Base-by-base conservation (phyloP, 2,888 invertebrate species). In the Crioceris asparagi region DNA sequence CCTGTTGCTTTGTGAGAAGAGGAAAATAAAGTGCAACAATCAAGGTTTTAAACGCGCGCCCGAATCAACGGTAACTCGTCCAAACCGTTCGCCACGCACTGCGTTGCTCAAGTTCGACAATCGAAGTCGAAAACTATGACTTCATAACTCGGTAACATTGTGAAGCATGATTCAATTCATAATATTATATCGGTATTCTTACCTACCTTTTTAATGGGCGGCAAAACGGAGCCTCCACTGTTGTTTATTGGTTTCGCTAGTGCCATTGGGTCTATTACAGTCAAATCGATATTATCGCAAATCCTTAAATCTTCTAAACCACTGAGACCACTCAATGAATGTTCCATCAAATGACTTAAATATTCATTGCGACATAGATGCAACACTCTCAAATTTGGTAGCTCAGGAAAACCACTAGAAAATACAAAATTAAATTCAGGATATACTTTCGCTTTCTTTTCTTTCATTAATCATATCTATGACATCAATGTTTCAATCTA, bases 311-410 rank as follows among this genome's bases (percentile, higher is more conserved):
- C 68, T 38, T 71, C 67, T 4, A 84, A 48, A 34, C 59, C 68
- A 53, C 57, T 61, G 21, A 83, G 65, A 0, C 70, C 66, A 1
- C 77, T 72, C 8, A 83, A 62, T 1, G 74, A 67, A 2, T 66
- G 66, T 10, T 60, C 55, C 6, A 69, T 72, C 18, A 90, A 74
- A 18, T 56, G 57, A 0, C 57, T 64, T 29, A 88, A 61, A 2
- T 69, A 57, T 0, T 69, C 65, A 75, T 84, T 80, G 44, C 77
- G 72, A 34, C 77, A 75, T 59, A 88, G 68, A 47, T 80, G 78
- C 0, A 88, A 64, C 32, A 74, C 71, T 52, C 71, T 67, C 12
- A 88, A 59, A 4, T 71, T 72, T 0, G 67, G 60, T 37, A 87
- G 67, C 1, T 53, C 54, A 0, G 83, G 82, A 56, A 85, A 83